Evolutionary conservation across 2,888 invertebrate species (phyloP).

Genomic region (Pseudolycoriella hygida): DNA sequence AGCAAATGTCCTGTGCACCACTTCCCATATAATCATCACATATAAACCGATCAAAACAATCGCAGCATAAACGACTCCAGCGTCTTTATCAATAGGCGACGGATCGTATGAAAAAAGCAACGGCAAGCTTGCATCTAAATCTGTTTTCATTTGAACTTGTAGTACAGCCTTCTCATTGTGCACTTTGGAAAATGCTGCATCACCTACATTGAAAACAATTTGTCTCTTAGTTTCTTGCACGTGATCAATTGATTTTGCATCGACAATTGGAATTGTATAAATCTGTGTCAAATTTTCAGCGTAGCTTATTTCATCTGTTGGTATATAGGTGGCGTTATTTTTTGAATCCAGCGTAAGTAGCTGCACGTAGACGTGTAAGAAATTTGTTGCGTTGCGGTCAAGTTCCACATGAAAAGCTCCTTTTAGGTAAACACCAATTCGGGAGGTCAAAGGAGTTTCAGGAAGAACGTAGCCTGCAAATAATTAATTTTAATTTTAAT

Average conservation of each 20-base stretch:
- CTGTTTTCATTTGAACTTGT: conserved; percentile 19
- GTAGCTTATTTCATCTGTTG: not conserved
- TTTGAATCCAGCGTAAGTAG: conserved; percentile 14
- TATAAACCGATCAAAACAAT: conserved; percentile 57
- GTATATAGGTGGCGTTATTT: conserved; percentile 7
- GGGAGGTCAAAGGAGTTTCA: conserved; percentile 22
- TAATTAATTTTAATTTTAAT: not conserved
- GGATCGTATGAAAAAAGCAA: conserved; percentile 41
- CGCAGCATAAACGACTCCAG: conserved; percentile 54
- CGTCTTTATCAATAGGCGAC: conserved; percentile 40
- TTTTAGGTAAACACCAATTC: conserved; percentile 35
- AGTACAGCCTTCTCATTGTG: conserved; percentile 14
- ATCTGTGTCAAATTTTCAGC: conserved; percentile 10
- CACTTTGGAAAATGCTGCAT: conserved; percentile 4
- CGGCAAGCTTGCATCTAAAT: conserved; percentile 23
- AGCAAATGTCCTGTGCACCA: conserved; percentile 54
- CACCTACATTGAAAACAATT: conserved; percentile 17
- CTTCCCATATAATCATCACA: conserved; percentile 55
- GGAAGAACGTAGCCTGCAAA: conserved; percentile 6
- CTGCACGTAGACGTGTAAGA: conserved; percentile 33
- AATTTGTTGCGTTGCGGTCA: conserved; percentile 32
- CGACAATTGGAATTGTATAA: conserved; percentile 24
- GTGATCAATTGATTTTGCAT: conserved; percentile 22
- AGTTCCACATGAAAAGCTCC: conserved; percentile 40
- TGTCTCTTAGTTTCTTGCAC: conserved; percentile 30